phyloP scores from a whole-genome alignment of 2,888 invertebrate species.

The Harmothoe impar region DNA sequence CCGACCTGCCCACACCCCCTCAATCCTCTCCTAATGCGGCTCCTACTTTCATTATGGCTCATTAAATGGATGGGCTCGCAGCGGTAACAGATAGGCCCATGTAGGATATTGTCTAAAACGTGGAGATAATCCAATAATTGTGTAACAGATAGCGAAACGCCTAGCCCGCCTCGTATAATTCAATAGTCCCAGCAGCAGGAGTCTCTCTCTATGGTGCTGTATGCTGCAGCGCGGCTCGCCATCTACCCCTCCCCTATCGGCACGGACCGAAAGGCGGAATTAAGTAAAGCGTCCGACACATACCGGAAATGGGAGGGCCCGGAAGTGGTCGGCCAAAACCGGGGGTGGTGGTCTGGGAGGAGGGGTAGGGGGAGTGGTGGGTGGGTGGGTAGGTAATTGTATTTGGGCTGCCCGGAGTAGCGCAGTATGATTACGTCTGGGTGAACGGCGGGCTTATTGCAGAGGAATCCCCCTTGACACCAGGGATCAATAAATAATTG shows the following conservation, averaged over 20 bases:
- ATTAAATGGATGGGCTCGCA: constrained; percentile 21
- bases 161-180: constrained; percentile 20
- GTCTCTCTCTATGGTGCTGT: not conserved
- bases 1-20: not conserved
- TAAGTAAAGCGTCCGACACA: constrained; percentile 39
- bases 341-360: not conserved
- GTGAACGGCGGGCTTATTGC: constrained; percentile 32
- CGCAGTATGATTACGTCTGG: constrained; percentile 26
- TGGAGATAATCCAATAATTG: constrained; percentile 47
- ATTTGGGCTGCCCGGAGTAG: constrained; percentile 9
- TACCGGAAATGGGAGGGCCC: constrained; percentile 3
- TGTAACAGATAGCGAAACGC: constrained; percentile 46
- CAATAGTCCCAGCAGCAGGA: not conserved
- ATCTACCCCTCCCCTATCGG: not conserved
- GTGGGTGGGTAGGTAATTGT: not conserved
- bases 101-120: constrained; percentile 42
- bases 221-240: not conserved
- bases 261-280: not conserved
- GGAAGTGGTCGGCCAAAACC: not conserved
- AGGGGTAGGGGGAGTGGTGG: too few relatives aligned
- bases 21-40: not conserved
- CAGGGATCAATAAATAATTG: constrained; percentile 23
- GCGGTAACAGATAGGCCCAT: constrained; percentile 19
- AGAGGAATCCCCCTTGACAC: constrained; percentile 25
- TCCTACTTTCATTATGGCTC: constrained; percentile 25